phyloP scores from a whole-genome alignment of 2,797 vertebrate species.

The Ibycter americanus region DNA sequence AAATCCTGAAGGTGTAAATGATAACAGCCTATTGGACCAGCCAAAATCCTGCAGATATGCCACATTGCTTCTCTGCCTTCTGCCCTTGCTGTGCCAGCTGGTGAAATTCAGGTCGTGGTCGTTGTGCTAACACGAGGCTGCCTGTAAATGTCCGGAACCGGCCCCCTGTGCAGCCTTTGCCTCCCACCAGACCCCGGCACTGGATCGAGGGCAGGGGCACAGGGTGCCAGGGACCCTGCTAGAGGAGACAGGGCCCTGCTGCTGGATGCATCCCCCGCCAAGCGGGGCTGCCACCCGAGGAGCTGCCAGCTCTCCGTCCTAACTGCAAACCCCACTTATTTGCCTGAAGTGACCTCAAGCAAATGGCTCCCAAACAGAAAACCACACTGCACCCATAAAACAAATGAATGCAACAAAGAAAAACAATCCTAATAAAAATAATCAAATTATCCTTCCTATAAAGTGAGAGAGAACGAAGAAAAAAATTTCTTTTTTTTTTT shows the following conservation, averaged over 20 bases:
- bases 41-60: neutral
- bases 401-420: neutral
- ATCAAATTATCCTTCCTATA: neutral
- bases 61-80: neutral
- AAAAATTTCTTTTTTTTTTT: neutral
- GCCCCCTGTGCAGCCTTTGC: neutral
- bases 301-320: neutral
- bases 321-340: neutral
- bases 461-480: neutral
- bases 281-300: neutral
- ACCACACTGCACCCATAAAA: neutral
- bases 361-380: neutral
- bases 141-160: neutral
- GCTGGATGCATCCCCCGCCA: no score
- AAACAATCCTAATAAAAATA: neutral
- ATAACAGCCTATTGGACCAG: neutral
- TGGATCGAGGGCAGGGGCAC: no score
- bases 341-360: no score
- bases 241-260: no score
- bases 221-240: neutral
- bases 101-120: neutral
- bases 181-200: neutral
- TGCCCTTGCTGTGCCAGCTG: neutral
- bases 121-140: no score
- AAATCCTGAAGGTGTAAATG: neutral